Evolutionary conservation across 2,888 invertebrate species (phyloP).

Genomic region (Acanthacorydalis orientalis): DNA sequence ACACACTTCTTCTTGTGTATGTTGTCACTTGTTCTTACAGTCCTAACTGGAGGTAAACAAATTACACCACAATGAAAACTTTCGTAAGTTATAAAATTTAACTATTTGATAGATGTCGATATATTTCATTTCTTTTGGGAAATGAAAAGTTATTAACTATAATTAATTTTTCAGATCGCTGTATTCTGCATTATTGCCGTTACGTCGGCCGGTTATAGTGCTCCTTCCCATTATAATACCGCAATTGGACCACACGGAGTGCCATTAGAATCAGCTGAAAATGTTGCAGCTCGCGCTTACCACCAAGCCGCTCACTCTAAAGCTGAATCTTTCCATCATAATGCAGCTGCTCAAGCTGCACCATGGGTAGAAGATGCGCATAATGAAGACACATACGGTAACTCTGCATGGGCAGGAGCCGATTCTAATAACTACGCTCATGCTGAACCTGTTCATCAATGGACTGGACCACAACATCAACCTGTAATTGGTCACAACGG

Average conservation of each 20-base stretch:
- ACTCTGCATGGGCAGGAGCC: constrained; percentile 8
- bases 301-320: constrained; percentile 13
- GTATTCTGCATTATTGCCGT: constrained; percentile 8
- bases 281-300: constrained; percentile 13
- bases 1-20: no score
- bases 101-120: neutral
- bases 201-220: constrained; percentile 2
- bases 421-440: neutral
- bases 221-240: constrained; percentile 14
- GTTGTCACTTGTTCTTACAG: no score
- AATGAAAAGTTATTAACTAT: no score
- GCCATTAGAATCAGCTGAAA: constrained; percentile 4
- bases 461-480: neutral
- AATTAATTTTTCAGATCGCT: constrained; percentile 3
- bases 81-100: no score
- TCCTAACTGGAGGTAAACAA: no score
- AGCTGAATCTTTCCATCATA: constrained; percentile 17
- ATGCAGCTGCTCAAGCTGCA: neutral
- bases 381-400: constrained; percentile 9
- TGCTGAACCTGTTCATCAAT: constrained; percentile 15
- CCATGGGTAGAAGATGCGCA: neutral
- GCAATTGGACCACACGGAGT: constrained; percentile 1
- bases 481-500: neutral
- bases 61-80: no score
- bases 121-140: neutral